Evolutionary conservation across 2,888 invertebrate genomes (phyloP), one percentile per base, ranked within the genome.

Genomic region (Eupelmus urozonus): DNA sequence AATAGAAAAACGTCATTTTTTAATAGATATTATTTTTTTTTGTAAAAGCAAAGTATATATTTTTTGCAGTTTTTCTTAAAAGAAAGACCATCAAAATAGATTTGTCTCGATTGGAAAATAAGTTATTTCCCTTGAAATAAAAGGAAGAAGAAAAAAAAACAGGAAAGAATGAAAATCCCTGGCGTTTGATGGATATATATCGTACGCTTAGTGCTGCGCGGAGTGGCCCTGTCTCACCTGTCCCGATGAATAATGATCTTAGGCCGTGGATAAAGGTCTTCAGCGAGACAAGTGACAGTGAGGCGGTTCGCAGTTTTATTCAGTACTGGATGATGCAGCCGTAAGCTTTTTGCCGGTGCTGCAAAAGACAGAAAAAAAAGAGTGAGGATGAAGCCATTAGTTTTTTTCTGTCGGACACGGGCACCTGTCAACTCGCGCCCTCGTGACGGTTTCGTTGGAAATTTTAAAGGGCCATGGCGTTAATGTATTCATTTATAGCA

Each of bases 181-280:
- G 29, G 11, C 42, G 40, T 59, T 20, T 34, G 27, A 55, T 40
- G 25, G 18, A 25, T 51, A 13, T 34, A 23, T 65, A 49, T 45
- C 18, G 73, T n/a, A 67, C 20, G 49, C 60, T 71, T 57, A 59
- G 59, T 63, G 34, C 13, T 25, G 18, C 45, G 29, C 40, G n/a
- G 45, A 59, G 51, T 25, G 34, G 16, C 65, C 65, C 60, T 71
- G 57, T 79, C 82, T 84, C 82, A 87, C 87, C 83, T 85, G 84
- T 87, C 84, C 57, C 80, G 83, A 65, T 73, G 83, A 80, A 87
- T 82, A 69, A 81, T 84, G 76, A 87, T 85, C 69, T 80, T 83
- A 66, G 87, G 87, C 70, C 73, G 79, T n/a, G 87, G 87, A 83
- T 82, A 87, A 75, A 87, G 80, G 76, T 85, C 85, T 81, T 87